Conservation (phyloP, 2,797 vertebrate species). For the Rhinoraja longicauda region DNA sequence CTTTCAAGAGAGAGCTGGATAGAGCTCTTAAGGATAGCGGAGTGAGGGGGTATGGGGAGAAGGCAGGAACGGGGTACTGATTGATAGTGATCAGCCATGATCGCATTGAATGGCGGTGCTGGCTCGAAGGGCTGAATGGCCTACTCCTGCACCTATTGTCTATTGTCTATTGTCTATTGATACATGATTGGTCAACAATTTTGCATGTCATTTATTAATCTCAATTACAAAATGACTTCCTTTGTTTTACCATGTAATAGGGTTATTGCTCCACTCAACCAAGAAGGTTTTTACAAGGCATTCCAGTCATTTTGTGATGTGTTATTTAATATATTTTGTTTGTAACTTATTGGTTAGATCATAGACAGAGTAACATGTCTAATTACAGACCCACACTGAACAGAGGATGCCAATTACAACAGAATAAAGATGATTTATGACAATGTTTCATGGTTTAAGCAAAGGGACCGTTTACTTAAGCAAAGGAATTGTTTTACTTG, state of each 20-base stretch:
- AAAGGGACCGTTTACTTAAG: too few species aligned
- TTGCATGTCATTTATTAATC: neutral
- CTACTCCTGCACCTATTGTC: too few species aligned
- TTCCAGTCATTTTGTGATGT: neutral
- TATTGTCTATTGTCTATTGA: too few species aligned
- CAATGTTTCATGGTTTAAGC: neutral
- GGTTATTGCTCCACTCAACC: neutral
- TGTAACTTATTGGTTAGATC: neutral
- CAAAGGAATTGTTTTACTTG: neutral
- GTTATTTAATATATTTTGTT: neutral
- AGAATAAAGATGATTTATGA: neutral
- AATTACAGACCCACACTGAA: neutral
- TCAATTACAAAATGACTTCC: neutral
- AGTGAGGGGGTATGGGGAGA: too few species aligned
- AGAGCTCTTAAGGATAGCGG: too few species aligned
- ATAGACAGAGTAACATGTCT: neutral
- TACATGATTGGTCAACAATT: neutral
- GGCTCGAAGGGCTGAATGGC: too few species aligned
- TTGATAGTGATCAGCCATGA: too few species aligned
- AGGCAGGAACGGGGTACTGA: too few species aligned
- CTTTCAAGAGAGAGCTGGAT: too few species aligned
- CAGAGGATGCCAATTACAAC: neutral
- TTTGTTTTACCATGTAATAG: neutral
- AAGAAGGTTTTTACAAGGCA: neutral
- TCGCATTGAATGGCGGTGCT: too few species aligned